Percentiles rank a stretch among this genome's conserved stretches.
Evolutionary conservation across 2,113 vertebrate genomes (phyloP).

Genomic region (Onychostoma macrolepis): DNA sequence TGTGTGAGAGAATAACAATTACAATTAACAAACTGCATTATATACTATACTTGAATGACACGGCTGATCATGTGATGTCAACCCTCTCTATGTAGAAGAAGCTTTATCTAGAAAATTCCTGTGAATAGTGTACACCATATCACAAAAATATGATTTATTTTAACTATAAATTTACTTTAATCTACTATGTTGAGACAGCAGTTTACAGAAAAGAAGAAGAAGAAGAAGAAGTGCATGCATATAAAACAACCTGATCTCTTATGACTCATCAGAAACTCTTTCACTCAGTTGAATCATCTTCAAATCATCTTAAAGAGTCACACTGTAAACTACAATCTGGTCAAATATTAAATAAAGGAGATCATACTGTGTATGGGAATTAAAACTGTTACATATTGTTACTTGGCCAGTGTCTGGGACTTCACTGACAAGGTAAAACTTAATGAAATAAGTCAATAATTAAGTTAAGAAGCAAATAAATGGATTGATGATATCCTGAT

Average conservation of each 20-base stretch:
- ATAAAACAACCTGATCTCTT: background rate
- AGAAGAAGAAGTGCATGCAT: background rate
- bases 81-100: too few species aligned
- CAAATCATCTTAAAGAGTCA: background rate
- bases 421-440: background rate
- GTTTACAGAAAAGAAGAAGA: too few species aligned
- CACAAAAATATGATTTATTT: too few species aligned
- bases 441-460: background rate
- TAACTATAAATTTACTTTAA: too few species aligned
- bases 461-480: background rate
- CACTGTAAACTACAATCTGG: background rate
- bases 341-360: background rate
- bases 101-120: too few species aligned
- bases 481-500: background rate
- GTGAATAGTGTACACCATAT: too few species aligned
- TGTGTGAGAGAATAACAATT: background rate
- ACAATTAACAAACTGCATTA: background rate
- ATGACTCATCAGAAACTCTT: background rate
- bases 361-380: background rate
- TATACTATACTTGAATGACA: background rate
- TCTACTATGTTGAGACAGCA: too few species aligned
- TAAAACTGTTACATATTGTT: constrained; percentile 2
- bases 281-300: background rate
- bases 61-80: background rate
- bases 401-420: too few species aligned